phyloP scores from a whole-genome alignment of 1,140 invertebrate species.

The Aphis gossypii region DNA sequence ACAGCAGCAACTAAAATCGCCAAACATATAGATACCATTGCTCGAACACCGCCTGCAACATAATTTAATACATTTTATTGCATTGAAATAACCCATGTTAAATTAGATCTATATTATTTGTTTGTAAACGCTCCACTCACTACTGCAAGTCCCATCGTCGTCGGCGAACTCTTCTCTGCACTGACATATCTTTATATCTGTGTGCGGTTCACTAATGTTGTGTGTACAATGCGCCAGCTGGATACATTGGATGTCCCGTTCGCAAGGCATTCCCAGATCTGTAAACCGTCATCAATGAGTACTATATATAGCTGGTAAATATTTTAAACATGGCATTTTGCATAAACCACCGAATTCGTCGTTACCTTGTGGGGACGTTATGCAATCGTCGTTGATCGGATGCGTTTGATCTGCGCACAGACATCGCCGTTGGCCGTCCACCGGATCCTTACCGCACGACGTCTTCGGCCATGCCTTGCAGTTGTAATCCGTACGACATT shows the following conservation, averaged over 20 bases:
- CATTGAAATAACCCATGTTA: neutral
- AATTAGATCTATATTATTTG: neutral
- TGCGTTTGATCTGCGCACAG: constrained; percentile 53
- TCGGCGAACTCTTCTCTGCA: constrained; percentile 43
- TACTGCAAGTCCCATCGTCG: constrained; percentile 36
- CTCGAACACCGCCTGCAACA: constrained; percentile 16
- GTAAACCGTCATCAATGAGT: neutral
- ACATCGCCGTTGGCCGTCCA: constrained; percentile 3
- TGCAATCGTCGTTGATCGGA: constrained; percentile 55
- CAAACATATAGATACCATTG: constrained; percentile 35
- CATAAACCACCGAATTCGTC: neutral
- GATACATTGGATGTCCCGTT: constrained; percentile 30
- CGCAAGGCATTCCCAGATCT: constrained; percentile 33
- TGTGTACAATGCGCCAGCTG: neutral
- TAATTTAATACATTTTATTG: neutral
- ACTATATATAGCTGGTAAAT: neutral
- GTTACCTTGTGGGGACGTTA: constrained; percentile 49
- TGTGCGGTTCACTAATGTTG: neutral
- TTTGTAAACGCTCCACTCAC: neutral
- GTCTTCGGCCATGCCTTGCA: constrained; percentile 35
- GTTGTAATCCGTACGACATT: constrained; percentile 42
- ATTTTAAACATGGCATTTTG: neutral
- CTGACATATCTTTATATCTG: constrained; percentile 30
- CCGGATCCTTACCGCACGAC: constrained; percentile 54
- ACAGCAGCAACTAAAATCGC: constrained; percentile 16